Percentiles rank a stretch among this genome's conserved stretches.
Evolutionary conservation across 2,888 invertebrate species (phyloP).

Genomic region (Psylliodes chrysocephalus): DNA sequence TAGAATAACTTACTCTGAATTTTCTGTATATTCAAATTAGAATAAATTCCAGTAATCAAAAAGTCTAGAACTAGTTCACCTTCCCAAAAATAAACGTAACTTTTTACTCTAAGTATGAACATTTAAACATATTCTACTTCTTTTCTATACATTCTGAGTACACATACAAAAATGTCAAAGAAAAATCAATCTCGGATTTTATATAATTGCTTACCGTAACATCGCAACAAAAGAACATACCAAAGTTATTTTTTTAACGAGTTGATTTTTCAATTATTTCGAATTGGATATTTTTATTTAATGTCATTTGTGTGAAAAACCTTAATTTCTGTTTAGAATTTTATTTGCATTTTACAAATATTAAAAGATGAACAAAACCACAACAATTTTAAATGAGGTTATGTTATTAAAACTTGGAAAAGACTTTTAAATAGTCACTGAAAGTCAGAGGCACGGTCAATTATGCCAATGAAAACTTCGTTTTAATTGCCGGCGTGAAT

Average conservation of each 20-base stretch:
- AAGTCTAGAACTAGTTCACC: slow-evolving; percentile 42
- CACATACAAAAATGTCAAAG: slow-evolving; percentile 8
- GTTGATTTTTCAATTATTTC: slow-evolving; percentile 6
- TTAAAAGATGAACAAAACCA: no score
- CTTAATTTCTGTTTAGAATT: no score
- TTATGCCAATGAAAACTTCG: no score
- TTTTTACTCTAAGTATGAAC: slow-evolving; percentile 39
- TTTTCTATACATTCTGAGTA: slow-evolving; percentile 17
- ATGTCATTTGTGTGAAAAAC: background rate
- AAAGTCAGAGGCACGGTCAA: no score
- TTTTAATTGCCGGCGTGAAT: no score
- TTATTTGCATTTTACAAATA: no score
- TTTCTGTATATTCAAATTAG: slow-evolving; percentile 24
- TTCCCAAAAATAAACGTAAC: slow-evolving; percentile 41
- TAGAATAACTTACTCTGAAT: slow-evolving; percentile 29
- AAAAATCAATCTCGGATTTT: slow-evolving; percentile 18
- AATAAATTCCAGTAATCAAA: slow-evolving; percentile 40
- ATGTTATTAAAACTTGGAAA: no score
- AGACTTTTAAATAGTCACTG: no score
- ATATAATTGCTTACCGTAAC: slow-evolving; percentile 3
- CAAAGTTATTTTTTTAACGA: slow-evolving; percentile 9
- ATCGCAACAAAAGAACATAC: background rate
- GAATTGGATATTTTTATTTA: slow-evolving; percentile 3
- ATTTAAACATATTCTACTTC: slow-evolving; percentile 33
- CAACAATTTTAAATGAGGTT: no score